Percentiles rank a stretch among this genome's conserved stretches.
Conservation (phyloP, 2,113 vertebrate genomes). For the Bujurquina vittata region DNA sequence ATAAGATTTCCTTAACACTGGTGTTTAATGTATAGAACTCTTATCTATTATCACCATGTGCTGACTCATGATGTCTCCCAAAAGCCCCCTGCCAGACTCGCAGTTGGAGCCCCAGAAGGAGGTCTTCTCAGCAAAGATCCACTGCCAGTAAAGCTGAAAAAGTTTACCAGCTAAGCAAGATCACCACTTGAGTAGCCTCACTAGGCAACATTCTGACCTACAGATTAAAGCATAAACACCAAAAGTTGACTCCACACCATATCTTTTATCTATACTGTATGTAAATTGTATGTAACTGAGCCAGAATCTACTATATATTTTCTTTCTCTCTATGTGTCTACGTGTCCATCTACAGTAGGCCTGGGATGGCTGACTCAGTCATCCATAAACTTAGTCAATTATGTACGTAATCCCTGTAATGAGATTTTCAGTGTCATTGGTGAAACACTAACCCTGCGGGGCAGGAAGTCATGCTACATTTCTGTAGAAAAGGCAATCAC, state of each 20-base stretch:
- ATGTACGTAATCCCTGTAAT: conserved; percentile 82
- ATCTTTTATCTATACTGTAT: neutral
- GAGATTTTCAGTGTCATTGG: conserved; percentile 81
- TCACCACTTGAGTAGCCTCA: conserved; percentile 3
- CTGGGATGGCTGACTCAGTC: conserved; percentile 67
- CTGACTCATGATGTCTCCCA: conserved; percentile 51
- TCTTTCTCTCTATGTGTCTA: neutral
- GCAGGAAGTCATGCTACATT: conserved; percentile 50
- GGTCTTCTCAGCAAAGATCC: conserved; percentile 25
- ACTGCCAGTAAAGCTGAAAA: conserved; percentile 9
- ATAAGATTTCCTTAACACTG: conserved; percentile 13
- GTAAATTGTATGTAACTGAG: neutral
- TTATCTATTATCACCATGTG: conserved; percentile 56
- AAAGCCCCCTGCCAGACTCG: conserved; percentile 28
- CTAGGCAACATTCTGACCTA: conserved; percentile 5
- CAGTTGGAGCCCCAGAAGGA: conserved; percentile 46
- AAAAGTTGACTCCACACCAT: neutral
- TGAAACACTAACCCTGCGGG: conserved; percentile 79
- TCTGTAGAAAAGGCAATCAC: conserved; percentile 72
- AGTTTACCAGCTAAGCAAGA: conserved; percentile 17
- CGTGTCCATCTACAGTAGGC: neutral
- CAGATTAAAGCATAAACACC: conserved; percentile 20
- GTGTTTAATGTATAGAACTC: conserved; percentile 36
- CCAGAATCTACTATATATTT: neutral
- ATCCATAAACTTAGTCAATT: conserved; percentile 80